Base-by-base conservation (phyloP, 2,888 invertebrate species). In the Aradus depressus region DNA sequence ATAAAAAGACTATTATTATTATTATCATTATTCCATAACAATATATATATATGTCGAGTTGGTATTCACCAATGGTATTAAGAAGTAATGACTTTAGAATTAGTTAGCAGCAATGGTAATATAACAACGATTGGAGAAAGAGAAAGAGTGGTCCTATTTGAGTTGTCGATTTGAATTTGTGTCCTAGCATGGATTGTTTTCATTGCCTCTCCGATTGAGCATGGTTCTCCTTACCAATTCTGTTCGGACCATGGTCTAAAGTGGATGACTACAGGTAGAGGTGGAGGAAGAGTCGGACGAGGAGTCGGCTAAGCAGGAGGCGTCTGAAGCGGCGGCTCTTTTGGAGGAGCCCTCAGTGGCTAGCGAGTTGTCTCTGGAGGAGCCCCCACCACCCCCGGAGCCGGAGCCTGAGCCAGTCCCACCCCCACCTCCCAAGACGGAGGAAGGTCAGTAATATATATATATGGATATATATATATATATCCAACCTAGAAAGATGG, bases 371-470 rank as follows among this genome's bases (percentile, higher is more conserved):
- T 61, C 63, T 10, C 60, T 64, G 31, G 62, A 61, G 45, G 61
- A 63, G 55, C 61, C 58, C 18, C 64, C 62, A n/a, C 61, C 65
- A 39, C 63, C 57, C 19, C 60, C 62, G 32, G 62, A 63, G 12
- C 61, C 65, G n/a, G 61, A 53, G 18, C 45, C 49, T 10, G 57
- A 53, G 10, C 53, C 53, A 10, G 39, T 48, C 6, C 55, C 52
- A 16, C 54, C 52, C 35, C 49, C 53, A 22, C 52, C 55, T 32
- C 54, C 56, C 10, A 56, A 58, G 38, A 58, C 53, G 16, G 58
- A 57, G 48, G 56, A 59, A 51, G 60, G 60, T 58, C 41, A 31
- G 21, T 44, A 32, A 41, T 51, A 39, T 23, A 26, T 28, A 26
- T 23, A 16, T 12, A 8, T 12, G n/a, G 18, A 25, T 6, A 44